These are phyloP conservation scores for Drosophila tripunctata DNA, from an alignment of 2,888 invertebrate species.

Conservation along the genomic window DNA sequence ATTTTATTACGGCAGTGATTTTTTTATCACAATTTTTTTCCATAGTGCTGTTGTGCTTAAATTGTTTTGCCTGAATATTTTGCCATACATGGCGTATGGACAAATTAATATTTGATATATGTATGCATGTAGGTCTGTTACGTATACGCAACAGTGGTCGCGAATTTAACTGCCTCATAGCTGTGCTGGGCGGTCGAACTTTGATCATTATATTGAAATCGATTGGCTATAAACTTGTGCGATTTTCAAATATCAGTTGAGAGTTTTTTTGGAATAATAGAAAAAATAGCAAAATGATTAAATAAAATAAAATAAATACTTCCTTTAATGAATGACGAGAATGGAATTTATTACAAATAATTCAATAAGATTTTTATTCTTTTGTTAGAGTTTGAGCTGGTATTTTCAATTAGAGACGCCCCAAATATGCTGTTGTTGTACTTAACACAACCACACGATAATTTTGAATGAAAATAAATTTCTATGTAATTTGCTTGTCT, in stretches of 20 bases:
- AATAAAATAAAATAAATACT: no score
- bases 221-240: background rate
- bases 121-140: conserved; percentile 11
- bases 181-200: background rate
- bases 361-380: background rate
- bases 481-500: conserved; percentile 1
- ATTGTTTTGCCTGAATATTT: conserved; percentile 35
- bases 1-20: conserved; percentile 23
- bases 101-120: conserved; percentile 50
- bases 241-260: background rate
- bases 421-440: conserved; percentile 6
- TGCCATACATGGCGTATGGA: conserved; percentile 29
- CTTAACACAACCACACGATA: conserved; percentile 3
- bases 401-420: background rate
- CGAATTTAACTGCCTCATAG: conserved; percentile 17
- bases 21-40: conserved; percentile 9
- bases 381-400: background rate
- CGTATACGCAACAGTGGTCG: conserved; percentile 26
- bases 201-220: conserved; percentile 7
- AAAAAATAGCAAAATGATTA: no score
- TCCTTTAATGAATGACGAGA: no score
- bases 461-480: conserved; percentile 15
- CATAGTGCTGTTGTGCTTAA: conserved; percentile 5
- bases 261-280: background rate
- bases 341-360: no score